A percentile compares a stretch with the other conserved stretches of the same genome.
Evolutionary conservation across 2,113 vertebrate genomes (phyloP).

Genomic region (Corythoichthys intestinalis): DNA sequence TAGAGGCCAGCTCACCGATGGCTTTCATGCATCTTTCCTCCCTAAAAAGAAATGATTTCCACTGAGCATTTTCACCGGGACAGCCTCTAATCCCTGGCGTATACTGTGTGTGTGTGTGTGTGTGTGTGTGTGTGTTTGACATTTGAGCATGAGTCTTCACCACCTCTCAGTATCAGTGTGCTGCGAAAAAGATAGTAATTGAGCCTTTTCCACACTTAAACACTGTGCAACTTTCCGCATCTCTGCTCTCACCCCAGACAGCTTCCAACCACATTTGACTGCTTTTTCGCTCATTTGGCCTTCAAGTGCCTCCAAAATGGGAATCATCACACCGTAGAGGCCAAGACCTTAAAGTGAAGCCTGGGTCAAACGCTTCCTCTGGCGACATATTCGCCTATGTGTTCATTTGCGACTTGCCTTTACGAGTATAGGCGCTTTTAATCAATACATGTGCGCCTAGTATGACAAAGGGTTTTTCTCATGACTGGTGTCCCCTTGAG

Average conservation of each 20-base stretch:
- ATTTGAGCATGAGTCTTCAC: constrained; percentile 23
- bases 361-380: constrained; percentile 34
- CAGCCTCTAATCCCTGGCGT: constrained; percentile 51
- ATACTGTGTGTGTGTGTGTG: constrained; percentile 13
- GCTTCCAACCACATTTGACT: constrained; percentile 61
- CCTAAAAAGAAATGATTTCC: constrained; percentile 62
- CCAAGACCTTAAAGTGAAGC: constrained; percentile 62
- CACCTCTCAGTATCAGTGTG: constrained; percentile 33
- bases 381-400: constrained; percentile 27
- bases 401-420: constrained; percentile 7
- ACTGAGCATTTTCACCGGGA: constrained; percentile 66
- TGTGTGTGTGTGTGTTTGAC: constrained; percentile 17
- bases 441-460: constrained; percentile 10
- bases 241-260: constrained; percentile 48
- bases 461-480: constrained; percentile 16
- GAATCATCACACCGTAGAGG: constrained; percentile 64
- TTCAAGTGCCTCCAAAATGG: constrained; percentile 63
- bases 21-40: constrained; percentile 56
- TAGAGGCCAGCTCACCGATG: constrained; percentile 63
- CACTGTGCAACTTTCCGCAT: constrained; percentile 52
- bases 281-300: constrained; percentile 63
- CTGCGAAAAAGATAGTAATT: constrained; percentile 48
- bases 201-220: constrained; percentile 60
- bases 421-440: neutral
- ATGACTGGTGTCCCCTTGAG: constrained; percentile 64